phyloP scores from a whole-genome alignment of 1,140 invertebrate genomes.

The Vollenhovia emeryi region DNA sequence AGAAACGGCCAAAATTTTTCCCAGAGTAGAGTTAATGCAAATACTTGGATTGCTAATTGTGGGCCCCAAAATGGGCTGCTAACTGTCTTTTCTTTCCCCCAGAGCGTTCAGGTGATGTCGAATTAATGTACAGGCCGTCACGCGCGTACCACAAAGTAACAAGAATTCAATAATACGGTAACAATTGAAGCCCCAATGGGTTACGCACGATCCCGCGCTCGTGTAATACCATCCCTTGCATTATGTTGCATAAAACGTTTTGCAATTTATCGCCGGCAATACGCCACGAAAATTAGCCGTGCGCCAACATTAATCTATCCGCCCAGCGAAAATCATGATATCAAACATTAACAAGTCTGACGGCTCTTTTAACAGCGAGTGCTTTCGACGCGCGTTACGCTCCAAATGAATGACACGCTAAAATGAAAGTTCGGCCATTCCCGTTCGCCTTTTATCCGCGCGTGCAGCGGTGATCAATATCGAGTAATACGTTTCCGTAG shows the following conservation, averaged over 20 bases:
- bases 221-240: constrained; percentile 25
- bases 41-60: too few relatives aligned
- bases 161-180: background rate
- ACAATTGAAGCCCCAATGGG: background rate
- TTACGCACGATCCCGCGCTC: background rate
- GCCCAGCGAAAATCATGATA: constrained; percentile 48
- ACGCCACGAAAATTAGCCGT: constrained; percentile 31
- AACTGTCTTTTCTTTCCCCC: too few relatives aligned
- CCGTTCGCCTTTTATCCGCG: constrained; percentile 23
- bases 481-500: background rate
- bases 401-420: constrained; percentile 40
- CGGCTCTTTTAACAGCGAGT: constrained; percentile 53
- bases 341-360: constrained; percentile 59
- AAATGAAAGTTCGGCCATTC: constrained; percentile 37
- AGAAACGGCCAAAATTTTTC: too few relatives aligned
- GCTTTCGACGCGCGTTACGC: constrained; percentile 53
- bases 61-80: too few relatives aligned
- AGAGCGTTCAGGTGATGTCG: background rate
- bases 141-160: background rate
- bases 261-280: constrained; percentile 27
- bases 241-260: constrained; percentile 28
- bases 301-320: constrained; percentile 49
- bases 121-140: background rate
- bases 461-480: constrained; percentile 36
- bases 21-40: too few relatives aligned